phyloP scores from a whole-genome alignment of 2,113 vertebrate genomes.

The Mola mola region DNA sequence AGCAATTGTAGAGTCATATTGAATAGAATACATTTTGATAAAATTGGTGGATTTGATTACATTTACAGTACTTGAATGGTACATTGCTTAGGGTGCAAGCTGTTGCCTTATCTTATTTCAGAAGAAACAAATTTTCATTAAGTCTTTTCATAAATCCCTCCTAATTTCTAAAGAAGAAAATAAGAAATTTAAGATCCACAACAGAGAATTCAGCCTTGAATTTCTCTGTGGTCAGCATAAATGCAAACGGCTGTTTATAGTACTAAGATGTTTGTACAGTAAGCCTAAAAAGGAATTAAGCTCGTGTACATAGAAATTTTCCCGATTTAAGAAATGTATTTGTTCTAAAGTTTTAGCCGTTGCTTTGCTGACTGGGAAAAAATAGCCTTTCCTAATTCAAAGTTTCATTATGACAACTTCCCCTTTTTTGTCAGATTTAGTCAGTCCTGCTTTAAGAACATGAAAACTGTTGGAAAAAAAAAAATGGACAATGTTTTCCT shows the following conservation, averaged over 20 bases:
- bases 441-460: conserved; percentile 15
- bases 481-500: too few relatives aligned
- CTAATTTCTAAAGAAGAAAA: conserved; percentile 2
- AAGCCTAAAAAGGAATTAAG: background rate
- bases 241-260: conserved; percentile 10
- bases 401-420: conserved; percentile 10
- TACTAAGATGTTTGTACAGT: conserved; percentile 6
- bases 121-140: conserved; percentile 8
- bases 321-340: conserved; percentile 18
- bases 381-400: conserved; percentile 2
- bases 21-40: conserved; percentile 31
- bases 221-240: background rate
- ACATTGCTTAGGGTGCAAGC: conserved; percentile 29
- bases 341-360: conserved; percentile 22
- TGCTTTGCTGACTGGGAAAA: conserved; percentile 22
- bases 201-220: conserved; percentile 3
- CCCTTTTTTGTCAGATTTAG: background rate
- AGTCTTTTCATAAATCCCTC: conserved; percentile 16
- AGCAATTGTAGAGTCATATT: conserved; percentile 17
- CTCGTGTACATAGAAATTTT: conserved; percentile 7
- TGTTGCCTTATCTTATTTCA: conserved; percentile 49
- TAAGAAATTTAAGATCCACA: conserved; percentile 3
- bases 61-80: conserved; percentile 35
- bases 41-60: conserved; percentile 13
- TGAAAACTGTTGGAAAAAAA: background rate